Evolutionary conservation across 2,888 invertebrate species (phyloP), one percentile per base, ranked within the genome.

Genomic region (Andricus curvator): DNA sequence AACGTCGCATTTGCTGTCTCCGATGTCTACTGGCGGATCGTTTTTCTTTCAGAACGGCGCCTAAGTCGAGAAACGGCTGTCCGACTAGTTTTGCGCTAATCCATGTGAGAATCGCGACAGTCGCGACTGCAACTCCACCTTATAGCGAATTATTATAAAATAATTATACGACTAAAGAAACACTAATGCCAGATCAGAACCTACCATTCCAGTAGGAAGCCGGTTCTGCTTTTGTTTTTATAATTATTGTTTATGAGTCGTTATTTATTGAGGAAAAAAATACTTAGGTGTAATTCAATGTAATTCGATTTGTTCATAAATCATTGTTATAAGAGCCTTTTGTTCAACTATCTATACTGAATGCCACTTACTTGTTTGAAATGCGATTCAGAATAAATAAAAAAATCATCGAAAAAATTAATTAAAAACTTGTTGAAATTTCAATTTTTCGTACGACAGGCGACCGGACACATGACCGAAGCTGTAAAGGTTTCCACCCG

Each of bases 41-140:
- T 74, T 74, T 74, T 74, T 74, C 56, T 74, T 74, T 29, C 11
- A 74, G 33, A 74, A 74, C 56, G 74, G 74, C 74, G 74, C 33
- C 74, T 74, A 74, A 74, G 74, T 56, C 62, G 25, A 17, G 62
- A 62, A 62, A 62, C 62, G 62, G 62, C 25, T 62, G 62, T 15
- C 74, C 51, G 74, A 33, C 74, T 74, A 74, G 74, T 74, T 74
- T 74, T 74, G 33, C 74, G 51, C 51, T 56, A 74, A 74, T 74
- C 74, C 74, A 74, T 74, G 74, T 56, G 74, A 74, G 74, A 74
- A 74, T 74, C 74, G 56, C 74, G 74, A 74, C 56, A 25, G 56
- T 37, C 74, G 56, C 33, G 56, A 74, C 68, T 13, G 25, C 62
- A 15, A 62, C 15, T 74, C 74, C 74, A 74, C 74, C 29, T 56